Evolutionary conservation across 2,113 vertebrate genomes (phyloP).

Genomic region (Taxidea taxus): DNA sequence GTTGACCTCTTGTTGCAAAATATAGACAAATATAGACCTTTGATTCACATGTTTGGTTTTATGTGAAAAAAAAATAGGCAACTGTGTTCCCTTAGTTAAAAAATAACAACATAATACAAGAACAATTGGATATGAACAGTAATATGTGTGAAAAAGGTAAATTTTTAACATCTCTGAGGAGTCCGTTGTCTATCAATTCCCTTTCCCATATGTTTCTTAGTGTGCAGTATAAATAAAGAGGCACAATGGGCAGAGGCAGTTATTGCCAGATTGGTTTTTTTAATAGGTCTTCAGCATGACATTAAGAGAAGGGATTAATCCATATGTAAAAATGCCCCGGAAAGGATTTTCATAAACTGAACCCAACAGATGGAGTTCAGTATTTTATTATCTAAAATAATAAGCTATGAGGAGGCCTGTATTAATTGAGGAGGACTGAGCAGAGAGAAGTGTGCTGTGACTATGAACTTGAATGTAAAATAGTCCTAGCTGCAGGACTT

Average conservation of each 20-base stretch:
- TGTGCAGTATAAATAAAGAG: neutral
- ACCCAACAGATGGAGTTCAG: neutral
- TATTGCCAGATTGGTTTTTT: neutral
- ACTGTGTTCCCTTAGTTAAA: neutral
- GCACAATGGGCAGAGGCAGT: neutral
- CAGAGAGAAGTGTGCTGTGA: neutral
- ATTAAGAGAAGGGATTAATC: neutral
- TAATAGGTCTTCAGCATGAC: neutral
- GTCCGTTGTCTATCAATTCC: neutral
- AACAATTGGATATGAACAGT: neutral
- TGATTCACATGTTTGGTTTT: neutral
- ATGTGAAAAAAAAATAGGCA: neutral
- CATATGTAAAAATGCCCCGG: neutral
- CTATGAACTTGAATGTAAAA: neutral
- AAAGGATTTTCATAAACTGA: neutral
- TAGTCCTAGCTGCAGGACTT: neutral
- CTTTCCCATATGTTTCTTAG: neutral
- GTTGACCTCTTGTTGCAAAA: neutral
- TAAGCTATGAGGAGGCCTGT: neutral
- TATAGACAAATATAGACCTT: neutral
- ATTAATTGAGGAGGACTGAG: constrained; percentile 26
- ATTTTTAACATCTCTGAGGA: neutral
- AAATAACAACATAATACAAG: neutral
- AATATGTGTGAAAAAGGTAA: neutral
- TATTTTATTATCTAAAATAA: too few species aligned